Base-by-base conservation (phyloP, 2,888 invertebrate species). In the Drosophila parthenogenetica region DNA sequence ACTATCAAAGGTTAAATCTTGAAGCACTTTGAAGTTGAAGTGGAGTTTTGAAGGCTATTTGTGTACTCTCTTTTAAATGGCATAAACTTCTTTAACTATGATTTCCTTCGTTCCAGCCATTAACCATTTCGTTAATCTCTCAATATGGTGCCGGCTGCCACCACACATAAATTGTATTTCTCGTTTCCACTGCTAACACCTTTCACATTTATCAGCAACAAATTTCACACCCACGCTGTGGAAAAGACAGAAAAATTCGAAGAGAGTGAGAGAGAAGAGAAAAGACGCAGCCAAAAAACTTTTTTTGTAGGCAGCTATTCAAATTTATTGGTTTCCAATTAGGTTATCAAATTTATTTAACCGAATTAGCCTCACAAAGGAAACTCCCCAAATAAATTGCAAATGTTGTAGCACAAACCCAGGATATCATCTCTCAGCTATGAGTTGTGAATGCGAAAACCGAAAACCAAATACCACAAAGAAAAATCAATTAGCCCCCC, bases 261-360 rank as follows among this genome's bases (percentile, higher is more conserved):
- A 13, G 35, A 13, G 35, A 13, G 13, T 13, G 13, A 13, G 13
- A 13, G 35, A 4, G 19, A 19, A 51, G 37, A 42, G 46, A 48
- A 39, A 25, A 39, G 54, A 66, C 45, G 48, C 53, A 55, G 45
- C 54, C 62, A 76, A 79, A 86, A 70, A 63, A 39, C 40, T 29
- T 43, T 29, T 45, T 5, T 25, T 46, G 42, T 51, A 61, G 65
- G 61, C 55, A 69, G 77, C 72, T 65, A 62, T 80, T 71, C 58
- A 75, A 84, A 89, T 87, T 89, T 87, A 84, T 84, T 83, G 84
- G 78, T 73, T 80, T 84, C 81, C 83, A 84, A 84, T 89, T 89
- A 87, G 84, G 69, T 74, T 80, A 89, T 77, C 87, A 77, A 84
- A 84, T 84, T 77, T 81, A 77, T 77, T 81, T 80, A 75, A 68